phyloP scores from a whole-genome alignment of 2,888 invertebrate genomes.

The Tenthredo notha region DNA sequence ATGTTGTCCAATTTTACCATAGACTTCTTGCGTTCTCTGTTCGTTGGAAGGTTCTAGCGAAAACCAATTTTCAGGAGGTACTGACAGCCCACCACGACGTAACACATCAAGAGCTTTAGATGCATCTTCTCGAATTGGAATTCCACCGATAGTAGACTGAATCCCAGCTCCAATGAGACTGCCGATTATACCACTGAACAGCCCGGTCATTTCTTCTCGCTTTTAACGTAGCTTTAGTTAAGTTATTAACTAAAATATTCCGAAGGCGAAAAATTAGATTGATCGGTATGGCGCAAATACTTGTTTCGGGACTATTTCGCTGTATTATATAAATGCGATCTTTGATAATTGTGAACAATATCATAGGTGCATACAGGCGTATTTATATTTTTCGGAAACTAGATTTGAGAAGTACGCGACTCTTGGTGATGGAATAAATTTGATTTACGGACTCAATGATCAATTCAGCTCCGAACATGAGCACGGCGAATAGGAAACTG shows the following conservation, averaged over 20 bases:
- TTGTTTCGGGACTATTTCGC: too few relatives aligned
- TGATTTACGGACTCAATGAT: background rate
- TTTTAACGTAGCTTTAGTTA: background rate
- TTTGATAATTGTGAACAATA: background rate
- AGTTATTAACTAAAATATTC: background rate
- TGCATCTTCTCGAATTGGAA: conserved; percentile 56
- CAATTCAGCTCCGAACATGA: background rate
- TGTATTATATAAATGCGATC: background rate
- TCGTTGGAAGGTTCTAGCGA: conserved; percentile 25
- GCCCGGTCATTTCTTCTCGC: conserved; percentile 52
- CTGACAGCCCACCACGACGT: conserved; percentile 1
- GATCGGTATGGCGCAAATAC: background rate
- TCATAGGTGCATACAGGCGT: background rate
- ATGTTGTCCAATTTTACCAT: conserved; percentile 58
- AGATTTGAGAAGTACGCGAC: background rate
- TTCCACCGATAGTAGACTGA: conserved; percentile 58
- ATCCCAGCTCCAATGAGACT: conserved; percentile 61
- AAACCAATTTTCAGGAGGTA: conserved; percentile 47
- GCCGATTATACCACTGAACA: conserved; percentile 60
- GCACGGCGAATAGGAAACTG: background rate
- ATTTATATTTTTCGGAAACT: background rate
- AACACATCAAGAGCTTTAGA: conserved; percentile 1
- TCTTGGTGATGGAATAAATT: background rate
- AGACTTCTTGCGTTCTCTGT: conserved; percentile 29
- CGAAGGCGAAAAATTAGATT: background rate